A percentile compares a stretch with the other conserved stretches of the same genome.
Conservation (phyloP, 2,113 vertebrate species). For the Tauraco erythrolophus region DNA sequence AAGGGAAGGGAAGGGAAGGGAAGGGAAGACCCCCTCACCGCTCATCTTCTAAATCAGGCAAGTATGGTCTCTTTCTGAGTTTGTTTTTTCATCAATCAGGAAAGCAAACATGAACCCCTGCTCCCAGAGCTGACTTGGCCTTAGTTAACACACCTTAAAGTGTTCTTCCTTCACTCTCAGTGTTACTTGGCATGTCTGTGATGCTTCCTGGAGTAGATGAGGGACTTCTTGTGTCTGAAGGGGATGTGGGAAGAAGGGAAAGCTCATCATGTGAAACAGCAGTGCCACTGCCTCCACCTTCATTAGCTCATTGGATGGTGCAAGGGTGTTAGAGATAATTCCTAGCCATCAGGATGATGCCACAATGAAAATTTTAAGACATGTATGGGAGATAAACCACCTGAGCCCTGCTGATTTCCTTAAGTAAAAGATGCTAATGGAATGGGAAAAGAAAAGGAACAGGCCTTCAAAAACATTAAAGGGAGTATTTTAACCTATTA, state of each 20-base stretch:
- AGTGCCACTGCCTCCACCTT: neutral
- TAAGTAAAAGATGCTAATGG: neutral
- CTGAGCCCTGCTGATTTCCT: neutral
- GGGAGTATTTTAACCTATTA: neutral
- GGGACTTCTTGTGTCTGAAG: neutral
- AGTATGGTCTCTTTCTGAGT: neutral
- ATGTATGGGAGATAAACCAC: neutral
- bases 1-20: too few species aligned
- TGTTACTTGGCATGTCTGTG: fast-evolving
- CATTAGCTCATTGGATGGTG: neutral
- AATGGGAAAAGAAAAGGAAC: neutral
- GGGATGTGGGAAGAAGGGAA: neutral
- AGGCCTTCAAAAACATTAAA: neutral
- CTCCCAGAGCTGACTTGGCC: neutral
- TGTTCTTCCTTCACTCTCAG: neutral
- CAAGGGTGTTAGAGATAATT: neutral
- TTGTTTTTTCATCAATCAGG: neutral
- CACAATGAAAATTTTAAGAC: neutral
- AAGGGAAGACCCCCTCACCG: fast-evolving
- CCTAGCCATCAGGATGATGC: neutral
- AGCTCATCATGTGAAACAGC: neutral
- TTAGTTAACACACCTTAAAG: neutral
- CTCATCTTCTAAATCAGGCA: neutral
- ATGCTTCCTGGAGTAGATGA: neutral
- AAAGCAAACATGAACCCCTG: neutral